These are phyloP conservation scores for Clepsis dumicolana DNA, from an alignment of 2,888 invertebrate species.

Conservation along the genomic window DNA sequence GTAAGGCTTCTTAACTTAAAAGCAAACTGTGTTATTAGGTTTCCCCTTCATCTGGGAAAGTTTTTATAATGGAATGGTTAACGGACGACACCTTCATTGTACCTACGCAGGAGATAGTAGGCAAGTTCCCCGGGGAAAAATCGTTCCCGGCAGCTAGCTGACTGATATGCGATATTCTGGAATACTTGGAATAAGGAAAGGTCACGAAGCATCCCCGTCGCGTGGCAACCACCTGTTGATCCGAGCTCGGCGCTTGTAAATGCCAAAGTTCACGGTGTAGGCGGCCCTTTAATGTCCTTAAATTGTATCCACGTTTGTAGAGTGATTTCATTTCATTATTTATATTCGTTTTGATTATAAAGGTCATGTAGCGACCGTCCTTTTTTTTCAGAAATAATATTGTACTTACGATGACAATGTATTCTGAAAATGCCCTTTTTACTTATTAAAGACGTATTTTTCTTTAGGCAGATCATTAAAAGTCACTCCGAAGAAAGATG, in stretches of 20 bases:
- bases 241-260: conserved; percentile 53
- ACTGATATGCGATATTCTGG: conserved; percentile 45
- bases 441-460: not conserved
- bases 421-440: not conserved
- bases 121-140: conserved; percentile 27
- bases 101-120: conserved; percentile 21
- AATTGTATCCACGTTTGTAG: conserved; percentile 28
- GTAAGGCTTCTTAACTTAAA: not conserved
- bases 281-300: conserved; percentile 43
- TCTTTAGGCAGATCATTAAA: too few species aligned
- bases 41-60: not conserved
- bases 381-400: not conserved
- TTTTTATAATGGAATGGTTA: not conserved
- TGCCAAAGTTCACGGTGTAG: conserved; percentile 66
- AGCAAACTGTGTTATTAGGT: not conserved
- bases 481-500: too few species aligned
- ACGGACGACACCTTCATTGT: not conserved
- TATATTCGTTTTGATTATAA: conserved; percentile 15
- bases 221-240: conserved; percentile 75
- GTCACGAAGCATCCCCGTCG: conserved; percentile 63
- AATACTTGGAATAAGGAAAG: conserved; percentile 63
- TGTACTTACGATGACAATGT: not conserved
- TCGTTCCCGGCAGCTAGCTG: conserved; percentile 37
- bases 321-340: conserved; percentile 14
- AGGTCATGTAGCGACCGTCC: conserved; percentile 15